Base-by-base conservation (phyloP, 2,797 vertebrate genomes). In the Myotis findleyi region DNA sequence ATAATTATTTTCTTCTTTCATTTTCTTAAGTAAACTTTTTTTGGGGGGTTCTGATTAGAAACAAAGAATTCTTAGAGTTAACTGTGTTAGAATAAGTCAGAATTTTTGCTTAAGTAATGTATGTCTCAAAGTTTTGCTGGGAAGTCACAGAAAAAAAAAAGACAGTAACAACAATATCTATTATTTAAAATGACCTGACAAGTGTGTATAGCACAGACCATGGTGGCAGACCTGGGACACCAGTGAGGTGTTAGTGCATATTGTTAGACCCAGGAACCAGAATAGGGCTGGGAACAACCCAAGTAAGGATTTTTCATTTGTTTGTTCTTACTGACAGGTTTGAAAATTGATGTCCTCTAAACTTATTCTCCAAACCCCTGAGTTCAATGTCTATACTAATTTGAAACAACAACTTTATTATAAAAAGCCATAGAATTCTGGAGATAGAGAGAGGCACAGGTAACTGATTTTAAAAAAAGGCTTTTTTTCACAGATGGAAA, bases 1-100 rank as follows among this genome's bases (percentile, higher is more conserved):
- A 76, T 71, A 80, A 91, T 81, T 80, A 5, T 94, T 85, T 38
- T 81, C n/a, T 69, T 36, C 4, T 18, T 71, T 17, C 23, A 33
- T 77, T 79, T 72, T 85, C 53, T 86, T 62, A 86, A 86, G 4
- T 85, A 83, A 95, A 66, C 7, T 55, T 89, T 87, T 87, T 49
- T 16, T 7, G 2, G 1, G 23, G 7, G 18, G 1, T 36, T 10
- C 20, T 55, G 25, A 3, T 17, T 71, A 90, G 55, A 44, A 66
- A 2, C 44, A 66, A 59, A 87, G 36, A 86, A 87, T 84, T 82
- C 25, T 82, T 82, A 30, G 84, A 89, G 38, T 75, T 76, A 68
- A 62, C n/a, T 71, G 4, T 72, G 8, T 36, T 83, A 76, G 41
- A 88, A 76, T 86, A 75, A 79, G 20, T 69, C 71, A 18, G 12